phyloP scores from a whole-genome alignment of 2,888 invertebrate species.

The Meloe dianella region DNA sequence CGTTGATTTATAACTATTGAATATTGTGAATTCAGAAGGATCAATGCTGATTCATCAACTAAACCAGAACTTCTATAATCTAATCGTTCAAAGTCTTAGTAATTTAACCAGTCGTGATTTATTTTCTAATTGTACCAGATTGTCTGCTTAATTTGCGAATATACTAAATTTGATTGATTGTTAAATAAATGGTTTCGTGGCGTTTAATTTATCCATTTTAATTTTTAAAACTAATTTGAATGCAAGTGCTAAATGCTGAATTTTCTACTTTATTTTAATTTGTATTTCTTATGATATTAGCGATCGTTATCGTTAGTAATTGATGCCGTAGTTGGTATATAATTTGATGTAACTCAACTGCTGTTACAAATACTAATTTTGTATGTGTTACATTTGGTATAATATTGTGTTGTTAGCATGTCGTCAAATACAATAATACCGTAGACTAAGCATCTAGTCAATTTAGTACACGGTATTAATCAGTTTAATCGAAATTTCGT shows the following conservation, averaged over 20 bases:
- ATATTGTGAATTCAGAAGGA: slow-evolving; percentile 8
- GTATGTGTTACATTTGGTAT: background rate
- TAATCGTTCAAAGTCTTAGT: background rate
- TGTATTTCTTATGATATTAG: too few species aligned
- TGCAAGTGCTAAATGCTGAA: background rate
- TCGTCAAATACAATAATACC: slow-evolving; percentile 2
- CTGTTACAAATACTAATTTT: background rate
- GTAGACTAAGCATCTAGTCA: slow-evolving; percentile 2
- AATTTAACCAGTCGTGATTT: slow-evolving; percentile 11
- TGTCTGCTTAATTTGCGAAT: slow-evolving; percentile 9
- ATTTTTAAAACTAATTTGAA: background rate
- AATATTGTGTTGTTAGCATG: background rate
- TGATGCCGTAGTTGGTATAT: background rate
- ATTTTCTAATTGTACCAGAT: slow-evolving; percentile 10
- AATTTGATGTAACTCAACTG: background rate
- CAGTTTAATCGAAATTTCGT: background rate
- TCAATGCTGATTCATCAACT: slow-evolving; percentile 6
- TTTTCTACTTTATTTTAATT: too few species aligned
- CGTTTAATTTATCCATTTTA: background rate
- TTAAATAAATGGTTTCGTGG: background rate
- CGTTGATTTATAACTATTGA: slow-evolving; percentile 8
- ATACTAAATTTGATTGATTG: slow-evolving; percentile 9
- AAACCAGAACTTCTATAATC: slow-evolving; percentile 4
- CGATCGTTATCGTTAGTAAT: background rate
- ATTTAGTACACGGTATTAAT: background rate